Evolutionary conservation across 2,888 invertebrate genomes (phyloP).

Genomic region (Caenorhabditis zanzibari): DNA sequence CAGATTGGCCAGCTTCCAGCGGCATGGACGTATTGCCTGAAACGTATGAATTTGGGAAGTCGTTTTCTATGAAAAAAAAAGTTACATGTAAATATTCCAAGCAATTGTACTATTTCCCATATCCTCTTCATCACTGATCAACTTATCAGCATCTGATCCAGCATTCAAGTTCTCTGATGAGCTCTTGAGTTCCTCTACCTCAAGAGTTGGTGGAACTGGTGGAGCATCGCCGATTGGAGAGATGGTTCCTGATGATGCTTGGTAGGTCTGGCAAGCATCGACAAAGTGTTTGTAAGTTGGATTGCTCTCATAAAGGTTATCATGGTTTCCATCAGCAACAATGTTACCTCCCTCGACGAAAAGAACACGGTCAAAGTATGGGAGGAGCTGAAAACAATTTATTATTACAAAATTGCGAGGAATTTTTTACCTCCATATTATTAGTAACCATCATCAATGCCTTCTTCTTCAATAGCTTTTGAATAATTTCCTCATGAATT

Average conservation of each 20-base stretch:
- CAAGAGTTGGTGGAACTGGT: neutral
- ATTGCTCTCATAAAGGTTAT: slow-evolving; percentile 84
- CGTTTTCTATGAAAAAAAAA: neutral
- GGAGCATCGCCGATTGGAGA: slow-evolving; percentile 19
- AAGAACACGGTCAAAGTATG: slow-evolving; percentile 86
- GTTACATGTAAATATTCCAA: slow-evolving; percentile 75
- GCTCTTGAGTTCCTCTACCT: slow-evolving; percentile 26
- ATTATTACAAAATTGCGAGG: neutral
- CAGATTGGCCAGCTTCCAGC: slow-evolving; percentile 85
- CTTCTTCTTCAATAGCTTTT: slow-evolving; percentile 83
- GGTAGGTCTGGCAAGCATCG: slow-evolving; percentile 33
- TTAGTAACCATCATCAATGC: slow-evolving; percentile 84
- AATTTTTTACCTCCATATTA: slow-evolving; percentile 82
- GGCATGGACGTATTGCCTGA: slow-evolving; percentile 85
- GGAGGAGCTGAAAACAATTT: slow-evolving; percentile 85
- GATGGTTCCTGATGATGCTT: slow-evolving; percentile 6
- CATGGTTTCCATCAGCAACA: slow-evolving; percentile 86
- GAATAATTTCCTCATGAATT: slow-evolving; percentile 85
- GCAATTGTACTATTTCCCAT: slow-evolving; percentile 77
- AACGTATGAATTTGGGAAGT: neutral
- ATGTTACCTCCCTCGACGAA: slow-evolving; percentile 86
- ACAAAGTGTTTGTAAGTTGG: slow-evolving; percentile 48
- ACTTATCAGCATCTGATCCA: slow-evolving; percentile 80
- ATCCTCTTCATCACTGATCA: slow-evolving; percentile 83
- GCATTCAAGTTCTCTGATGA: slow-evolving; percentile 47